Evolutionary conservation across 1,140 invertebrate species (phyloP), one percentile per base, ranked within the genome.

Genomic region (Camponotus vicinus): DNA sequence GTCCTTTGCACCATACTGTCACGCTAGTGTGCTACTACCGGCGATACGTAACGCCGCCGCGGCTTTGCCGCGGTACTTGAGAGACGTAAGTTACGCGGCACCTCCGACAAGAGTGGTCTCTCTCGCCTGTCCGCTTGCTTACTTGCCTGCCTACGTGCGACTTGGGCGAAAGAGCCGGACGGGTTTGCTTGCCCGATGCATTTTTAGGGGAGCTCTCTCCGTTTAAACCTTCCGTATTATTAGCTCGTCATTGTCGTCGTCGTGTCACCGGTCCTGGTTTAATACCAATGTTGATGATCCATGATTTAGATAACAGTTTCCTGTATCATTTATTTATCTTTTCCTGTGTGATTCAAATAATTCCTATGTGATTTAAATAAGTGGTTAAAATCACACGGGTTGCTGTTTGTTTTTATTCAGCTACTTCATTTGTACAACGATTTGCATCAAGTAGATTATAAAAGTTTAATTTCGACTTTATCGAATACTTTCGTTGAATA

Each of bases 1-100:
- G 75, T 76, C 49, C 59, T 77, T 64, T 78, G 63, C 83, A 79
- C 61, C 83, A 67, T 67, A 64, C 75, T 66, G 82, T 75, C 71
- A 55, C 59, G 73, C 70, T 52, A 85, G 71, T 85, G 61, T 78
- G 82, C 82, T 75, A 85, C 82, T 85, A 78, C 71, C 59, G 73
- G 37, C 82, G 82, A 78, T 78, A 85, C 79, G 69, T 75, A 83
- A 80, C 64, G 76, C n/a, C 34, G 52, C 77, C 64, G 83, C 49
- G 75, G 37, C 75, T 76, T 76, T 42, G 80, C 27, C 42, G 82
- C 59, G 73, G 15, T 78, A 85, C 82, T 55, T 63, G 77, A 27
- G 21, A 79, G 76, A 79, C 55, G 64, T 80, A 84, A 77, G 63
- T 86, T 80, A 78, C 67, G 49, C 45, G 45, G 63, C 40, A 69